Percentiles rank a stretch among this genome's conserved stretches.
These are phyloP conservation scores for Tanytarsus gracilentus DNA, from an alignment of 2,888 invertebrate species.

Conservation along the genomic window DNA sequence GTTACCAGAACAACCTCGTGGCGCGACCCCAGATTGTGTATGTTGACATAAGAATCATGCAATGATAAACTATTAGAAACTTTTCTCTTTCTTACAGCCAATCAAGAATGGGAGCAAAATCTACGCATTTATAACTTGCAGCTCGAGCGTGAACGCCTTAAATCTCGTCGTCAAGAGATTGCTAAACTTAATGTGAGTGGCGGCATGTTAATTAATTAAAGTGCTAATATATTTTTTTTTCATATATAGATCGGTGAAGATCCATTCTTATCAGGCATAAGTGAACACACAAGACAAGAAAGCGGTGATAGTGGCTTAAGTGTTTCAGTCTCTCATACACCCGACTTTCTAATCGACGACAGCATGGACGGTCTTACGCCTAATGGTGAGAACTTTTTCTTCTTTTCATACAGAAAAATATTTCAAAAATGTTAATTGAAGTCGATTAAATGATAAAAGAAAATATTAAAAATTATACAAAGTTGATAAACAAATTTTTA, in stretches of 20 bases:
- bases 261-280: constrained; percentile 70
- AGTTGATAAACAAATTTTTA: too few species aligned
- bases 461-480: too few species aligned
- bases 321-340: constrained; percentile 84
- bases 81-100: constrained; percentile 1
- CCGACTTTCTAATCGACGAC: constrained; percentile 89
- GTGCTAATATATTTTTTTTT: constrained; percentile 17
- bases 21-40: constrained; percentile 97
- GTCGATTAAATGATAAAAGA: neutral
- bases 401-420: too few species aligned
- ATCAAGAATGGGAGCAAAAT: constrained; percentile 49
- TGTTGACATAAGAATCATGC: constrained; percentile 59
- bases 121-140: constrained; percentile 73
- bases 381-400: constrained; percentile 34
- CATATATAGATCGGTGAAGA: constrained; percentile 43
- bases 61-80: constrained; percentile 34
- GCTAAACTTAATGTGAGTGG: constrained; percentile 26
- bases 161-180: constrained; percentile 83
- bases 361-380: constrained; percentile 80
- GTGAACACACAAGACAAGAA: constrained; percentile 88
- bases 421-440: too few species aligned
- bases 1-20: constrained; percentile 90
- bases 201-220: constrained; percentile 11
- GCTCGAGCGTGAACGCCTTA: constrained; percentile 78
- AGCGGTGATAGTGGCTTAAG: constrained; percentile 91